Percentiles rank a stretch among this genome's conserved stretches.
Conservation (phyloP, 2,113 vertebrate genomes). For the Edolisoma coerulescens region DNA sequence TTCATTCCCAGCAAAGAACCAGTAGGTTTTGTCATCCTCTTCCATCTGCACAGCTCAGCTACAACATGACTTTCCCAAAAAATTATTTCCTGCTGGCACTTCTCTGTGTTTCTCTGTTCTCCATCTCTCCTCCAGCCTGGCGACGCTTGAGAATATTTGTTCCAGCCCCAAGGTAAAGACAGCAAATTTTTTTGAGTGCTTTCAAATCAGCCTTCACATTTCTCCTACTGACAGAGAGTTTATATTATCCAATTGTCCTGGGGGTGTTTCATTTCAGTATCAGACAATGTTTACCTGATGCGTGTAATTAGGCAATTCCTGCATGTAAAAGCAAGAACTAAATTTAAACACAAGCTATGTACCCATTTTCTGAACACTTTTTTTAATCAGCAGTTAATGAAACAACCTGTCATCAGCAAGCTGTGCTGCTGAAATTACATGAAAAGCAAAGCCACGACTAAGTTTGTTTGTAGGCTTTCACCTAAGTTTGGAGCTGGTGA, state of each 20-base stretch:
- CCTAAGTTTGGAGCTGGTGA: conserved; percentile 7
- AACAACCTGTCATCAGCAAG: conserved; percentile 48
- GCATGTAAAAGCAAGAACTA: conserved; percentile 19
- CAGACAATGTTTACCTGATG: background rate
- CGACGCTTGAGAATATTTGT: background rate
- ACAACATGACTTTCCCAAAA: background rate
- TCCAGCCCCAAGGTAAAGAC: background rate
- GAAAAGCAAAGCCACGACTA: background rate
- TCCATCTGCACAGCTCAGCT: background rate
- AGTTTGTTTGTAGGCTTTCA: conserved; percentile 43
- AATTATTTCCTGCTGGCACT: background rate
- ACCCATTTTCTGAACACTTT: conserved; percentile 12
- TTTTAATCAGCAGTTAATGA: conserved; percentile 25
- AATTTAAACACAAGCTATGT: background rate
- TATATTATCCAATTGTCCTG: conserved; percentile 5
- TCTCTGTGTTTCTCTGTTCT: background rate
- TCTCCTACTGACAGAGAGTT: background rate
- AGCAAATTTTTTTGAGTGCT: background rate
- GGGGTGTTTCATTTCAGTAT: conserved; percentile 20
- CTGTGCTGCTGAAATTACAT: conserved; percentile 5
- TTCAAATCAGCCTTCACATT: background rate
- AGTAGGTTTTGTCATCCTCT: background rate
- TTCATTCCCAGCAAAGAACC: background rate
- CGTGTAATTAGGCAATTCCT: conserved; percentile 5
- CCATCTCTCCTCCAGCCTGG: background rate